phyloP scores from a whole-genome alignment of 2,888 invertebrate species.

The Ariolimax columbianus region DNA sequence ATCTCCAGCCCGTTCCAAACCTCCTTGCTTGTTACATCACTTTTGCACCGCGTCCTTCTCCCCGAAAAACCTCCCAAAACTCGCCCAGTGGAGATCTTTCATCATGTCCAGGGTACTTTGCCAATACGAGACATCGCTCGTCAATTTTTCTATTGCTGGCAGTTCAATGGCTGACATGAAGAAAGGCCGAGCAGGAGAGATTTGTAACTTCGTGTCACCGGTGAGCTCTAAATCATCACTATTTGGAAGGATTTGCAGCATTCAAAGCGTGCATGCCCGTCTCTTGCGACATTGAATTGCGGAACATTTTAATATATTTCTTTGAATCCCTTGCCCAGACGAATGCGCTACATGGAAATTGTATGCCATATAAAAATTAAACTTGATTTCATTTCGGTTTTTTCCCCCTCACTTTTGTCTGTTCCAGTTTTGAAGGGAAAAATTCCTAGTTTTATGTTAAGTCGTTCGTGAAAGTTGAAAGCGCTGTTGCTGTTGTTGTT shows the following conservation, averaged over 20 bases:
- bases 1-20: no score
- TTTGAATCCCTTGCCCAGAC: background rate
- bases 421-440: background rate
- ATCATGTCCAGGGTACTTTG: conserved; percentile 26
- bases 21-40: background rate
- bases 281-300: conserved; percentile 21
- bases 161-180: conserved; percentile 19
- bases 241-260: conserved; percentile 16
- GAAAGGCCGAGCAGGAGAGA: conserved; percentile 14
- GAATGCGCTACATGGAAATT: conserved; percentile 17
- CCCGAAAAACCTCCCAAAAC: background rate
- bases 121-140: conserved; percentile 16
- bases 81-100: conserved; percentile 20
- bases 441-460: background rate
- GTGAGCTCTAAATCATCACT: conserved; percentile 31
- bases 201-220: conserved; percentile 36
- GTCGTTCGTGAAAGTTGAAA: background rate
- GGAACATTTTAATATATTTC: conserved; percentile 21
- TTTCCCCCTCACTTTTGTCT: background rate
- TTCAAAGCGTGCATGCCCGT: conserved; percentile 8
- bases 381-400: background rate
- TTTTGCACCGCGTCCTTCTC: background rate
- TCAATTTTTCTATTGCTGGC: conserved; percentile 34
- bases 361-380: background rate
- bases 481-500: background rate